These are phyloP conservation scores for Montipora cactus DNA, from an alignment of 64 coral and sea anemone genomes.

Conservation along the genomic window DNA sequence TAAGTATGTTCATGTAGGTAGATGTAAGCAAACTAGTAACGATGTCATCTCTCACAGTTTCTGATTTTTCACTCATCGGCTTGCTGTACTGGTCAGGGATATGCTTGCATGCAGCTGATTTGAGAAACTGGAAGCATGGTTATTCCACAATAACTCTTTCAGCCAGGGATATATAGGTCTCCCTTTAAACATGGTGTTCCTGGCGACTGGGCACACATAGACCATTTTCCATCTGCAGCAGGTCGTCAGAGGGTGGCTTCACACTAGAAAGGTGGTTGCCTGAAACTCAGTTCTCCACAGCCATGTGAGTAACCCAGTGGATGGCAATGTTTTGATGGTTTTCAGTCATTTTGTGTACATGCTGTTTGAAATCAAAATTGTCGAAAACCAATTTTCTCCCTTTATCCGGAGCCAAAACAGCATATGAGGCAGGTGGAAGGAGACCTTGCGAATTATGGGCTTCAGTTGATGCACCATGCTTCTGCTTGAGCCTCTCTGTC, in stretches of 20 bases:
- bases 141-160: conserved; percentile 32
- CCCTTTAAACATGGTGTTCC: not conserved
- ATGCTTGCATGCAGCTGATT: conserved; percentile 18
- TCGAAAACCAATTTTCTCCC: no score
- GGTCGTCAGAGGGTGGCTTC: not conserved
- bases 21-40: no score
- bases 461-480: not conserved
- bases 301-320: conserved; percentile 22
- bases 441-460: no score
- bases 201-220: not conserved
- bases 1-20: no score
- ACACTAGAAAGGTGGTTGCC: conserved; percentile 23
- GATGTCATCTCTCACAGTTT: not conserved
- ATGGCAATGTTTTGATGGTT: conserved; percentile 59
- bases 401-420: no score
- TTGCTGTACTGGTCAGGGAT: conserved; percentile 47
- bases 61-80: conserved; percentile 27
- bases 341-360: conserved; percentile 52
- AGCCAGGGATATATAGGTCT: conserved; percentile 4
- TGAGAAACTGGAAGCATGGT: conserved; percentile 24
- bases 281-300: conserved; percentile 34
- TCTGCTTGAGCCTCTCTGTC: not conserved
- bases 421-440: no score
- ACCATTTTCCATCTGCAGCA: conserved; percentile 24
- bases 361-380: no score